These are phyloP conservation scores for Scolopax rusticola DNA, from an alignment of 2,797 vertebrate genomes.

Conservation along the genomic window DNA sequence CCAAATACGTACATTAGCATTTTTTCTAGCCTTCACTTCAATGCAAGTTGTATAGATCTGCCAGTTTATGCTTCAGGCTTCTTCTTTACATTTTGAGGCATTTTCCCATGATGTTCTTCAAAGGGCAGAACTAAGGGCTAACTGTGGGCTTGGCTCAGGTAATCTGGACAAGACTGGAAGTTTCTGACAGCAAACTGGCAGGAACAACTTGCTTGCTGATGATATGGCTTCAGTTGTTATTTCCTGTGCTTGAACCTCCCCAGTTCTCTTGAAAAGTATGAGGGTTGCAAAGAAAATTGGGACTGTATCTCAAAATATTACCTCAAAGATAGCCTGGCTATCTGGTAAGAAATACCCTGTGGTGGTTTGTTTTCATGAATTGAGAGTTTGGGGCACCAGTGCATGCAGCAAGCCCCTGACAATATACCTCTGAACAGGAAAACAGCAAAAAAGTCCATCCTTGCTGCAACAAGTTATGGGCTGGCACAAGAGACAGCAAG, in stretches of 20 bases:
- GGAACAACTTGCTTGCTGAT: background rate
- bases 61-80: background rate
- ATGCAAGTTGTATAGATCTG: background rate
- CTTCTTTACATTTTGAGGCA: background rate
- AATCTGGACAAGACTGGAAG: background rate
- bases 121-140: background rate
- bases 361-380: background rate
- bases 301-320: background rate
- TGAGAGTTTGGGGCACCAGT: background rate
- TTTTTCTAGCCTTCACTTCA: background rate
- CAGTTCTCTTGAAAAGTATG: background rate
- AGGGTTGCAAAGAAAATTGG: background rate
- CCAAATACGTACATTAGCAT: background rate
- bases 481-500: fast-evolving
- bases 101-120: background rate
- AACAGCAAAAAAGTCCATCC: background rate
- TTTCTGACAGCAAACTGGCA: background rate
- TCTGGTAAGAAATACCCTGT: background rate
- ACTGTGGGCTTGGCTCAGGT: fast-evolving
- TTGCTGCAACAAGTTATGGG: background rate
- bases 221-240: background rate
- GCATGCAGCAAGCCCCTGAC: background rate
- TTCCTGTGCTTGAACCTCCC: background rate
- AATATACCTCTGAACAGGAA: background rate
- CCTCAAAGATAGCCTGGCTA: background rate